Conservation (phyloP, 2,797 vertebrate genomes). For the Rhabdomys pumilio region DNA sequence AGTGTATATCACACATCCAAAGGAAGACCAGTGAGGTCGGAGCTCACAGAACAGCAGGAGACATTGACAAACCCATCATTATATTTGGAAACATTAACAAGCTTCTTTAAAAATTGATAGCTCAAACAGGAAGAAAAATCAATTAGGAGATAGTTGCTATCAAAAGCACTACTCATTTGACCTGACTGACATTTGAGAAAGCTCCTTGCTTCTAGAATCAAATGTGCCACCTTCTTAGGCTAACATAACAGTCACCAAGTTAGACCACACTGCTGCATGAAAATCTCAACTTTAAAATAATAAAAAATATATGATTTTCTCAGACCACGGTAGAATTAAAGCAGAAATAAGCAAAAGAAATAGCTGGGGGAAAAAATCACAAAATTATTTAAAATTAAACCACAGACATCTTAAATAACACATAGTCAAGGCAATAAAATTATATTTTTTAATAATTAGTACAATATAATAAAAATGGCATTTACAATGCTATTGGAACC, state of each 20-base stretch:
- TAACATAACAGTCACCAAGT: neutral
- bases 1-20: neutral
- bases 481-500: neutral
- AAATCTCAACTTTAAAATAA: neutral
- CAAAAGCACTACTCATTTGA: neutral
- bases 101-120: constrained; percentile 9
- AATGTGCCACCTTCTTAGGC: neutral
- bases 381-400: neutral
- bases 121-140: neutral
- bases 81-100: constrained; percentile 26
- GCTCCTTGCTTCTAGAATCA: neutral
- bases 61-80: neutral
- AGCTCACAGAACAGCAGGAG: neutral
- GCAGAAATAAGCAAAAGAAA: neutral
- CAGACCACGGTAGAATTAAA: neutral
- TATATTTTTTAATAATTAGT: neutral
- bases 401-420: neutral
- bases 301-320: neutral
- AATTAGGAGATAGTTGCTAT: neutral
- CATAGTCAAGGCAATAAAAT: neutral
- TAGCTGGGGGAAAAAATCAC: neutral
- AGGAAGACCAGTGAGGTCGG: neutral
- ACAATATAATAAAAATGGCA: neutral
- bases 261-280: neutral
- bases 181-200: neutral